Evolutionary conservation across 1,140 invertebrate genomes (phyloP).

Genomic region (Papilio aristodemus): DNA sequence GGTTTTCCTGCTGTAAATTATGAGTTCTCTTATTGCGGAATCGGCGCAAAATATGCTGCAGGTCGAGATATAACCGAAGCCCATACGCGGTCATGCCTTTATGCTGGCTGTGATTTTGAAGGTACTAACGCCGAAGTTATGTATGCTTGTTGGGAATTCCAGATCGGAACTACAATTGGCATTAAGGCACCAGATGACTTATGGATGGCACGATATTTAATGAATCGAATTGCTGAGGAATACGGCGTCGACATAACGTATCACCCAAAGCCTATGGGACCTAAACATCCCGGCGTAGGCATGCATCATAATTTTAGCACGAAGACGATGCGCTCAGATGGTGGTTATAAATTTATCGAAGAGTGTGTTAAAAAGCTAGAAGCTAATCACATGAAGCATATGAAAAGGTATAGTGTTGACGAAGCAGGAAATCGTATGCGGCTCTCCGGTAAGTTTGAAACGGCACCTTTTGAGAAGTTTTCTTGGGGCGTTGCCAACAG

Average conservation of each 20-base stretch:
- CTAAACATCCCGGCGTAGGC: constrained; percentile 97
- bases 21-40: constrained; percentile 87
- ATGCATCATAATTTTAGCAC: constrained; percentile 96
- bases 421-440: constrained; percentile 91
- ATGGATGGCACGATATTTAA: constrained; percentile 93
- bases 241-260: constrained; percentile 92
- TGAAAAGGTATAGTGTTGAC: constrained; percentile 93
- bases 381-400: constrained; percentile 91
- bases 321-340: constrained; percentile 90
- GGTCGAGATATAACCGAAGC: constrained; percentile 92
- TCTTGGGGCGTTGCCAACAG: constrained; percentile 88
- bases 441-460: constrained; percentile 93
- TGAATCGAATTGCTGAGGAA: constrained; percentile 94
- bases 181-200: constrained; percentile 94
- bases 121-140: constrained; percentile 98
- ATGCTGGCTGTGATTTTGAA: constrained; percentile 93
- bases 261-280: constrained; percentile 94
- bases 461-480: constrained; percentile 93
- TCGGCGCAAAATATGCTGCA: constrained; percentile 96
- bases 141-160: constrained; percentile 89
- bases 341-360: constrained; percentile 87
- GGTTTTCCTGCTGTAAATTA: constrained; percentile 85
- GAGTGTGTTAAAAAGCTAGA: constrained; percentile 91
- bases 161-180: constrained; percentile 91
- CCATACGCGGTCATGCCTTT: constrained; percentile 85